Conservation (phyloP, 2,113 vertebrate species). For the Rhinoptilus africanus region DNA sequence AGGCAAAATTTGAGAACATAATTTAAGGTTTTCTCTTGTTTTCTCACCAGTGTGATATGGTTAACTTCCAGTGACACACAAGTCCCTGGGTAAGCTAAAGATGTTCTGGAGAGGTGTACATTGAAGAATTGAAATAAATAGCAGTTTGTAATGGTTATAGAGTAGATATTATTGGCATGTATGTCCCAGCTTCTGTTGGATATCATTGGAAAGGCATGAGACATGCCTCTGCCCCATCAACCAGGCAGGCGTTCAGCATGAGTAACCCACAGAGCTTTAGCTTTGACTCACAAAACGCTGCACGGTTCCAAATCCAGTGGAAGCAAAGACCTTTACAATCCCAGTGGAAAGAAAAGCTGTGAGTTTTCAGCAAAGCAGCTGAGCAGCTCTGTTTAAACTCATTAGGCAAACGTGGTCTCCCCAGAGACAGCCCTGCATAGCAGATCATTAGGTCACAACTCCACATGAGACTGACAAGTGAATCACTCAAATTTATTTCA, state of each 20-base stretch:
- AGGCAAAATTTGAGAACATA: not conserved
- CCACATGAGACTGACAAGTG: not conserved
- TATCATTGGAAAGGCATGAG: not conserved
- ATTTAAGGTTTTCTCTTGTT: not conserved
- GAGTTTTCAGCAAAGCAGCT: not conserved
- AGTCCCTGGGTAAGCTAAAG: not conserved
- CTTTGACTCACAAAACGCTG: not conserved
- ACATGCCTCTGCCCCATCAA: fast-evolving
- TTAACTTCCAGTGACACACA: not conserved
- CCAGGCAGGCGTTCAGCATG: not conserved
- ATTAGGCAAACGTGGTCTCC: not conserved
- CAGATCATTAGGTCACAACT: not conserved
- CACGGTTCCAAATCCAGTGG: not conserved
- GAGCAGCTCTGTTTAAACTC: not conserved
- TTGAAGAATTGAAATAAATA: not conserved
- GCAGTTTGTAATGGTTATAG: not conserved
- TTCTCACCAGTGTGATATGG: not conserved
- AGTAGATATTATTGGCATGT: not conserved
- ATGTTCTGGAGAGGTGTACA: not conserved
- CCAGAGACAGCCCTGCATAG: not conserved
- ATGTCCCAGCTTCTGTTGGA: not conserved
- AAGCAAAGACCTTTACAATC: not conserved
- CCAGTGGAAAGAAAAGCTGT: not conserved
- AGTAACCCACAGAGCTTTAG: not conserved
- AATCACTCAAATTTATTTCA: not conserved